Evolutionary conservation across 2,113 vertebrate species (phyloP).

Genomic region (Aythya baeri): DNA sequence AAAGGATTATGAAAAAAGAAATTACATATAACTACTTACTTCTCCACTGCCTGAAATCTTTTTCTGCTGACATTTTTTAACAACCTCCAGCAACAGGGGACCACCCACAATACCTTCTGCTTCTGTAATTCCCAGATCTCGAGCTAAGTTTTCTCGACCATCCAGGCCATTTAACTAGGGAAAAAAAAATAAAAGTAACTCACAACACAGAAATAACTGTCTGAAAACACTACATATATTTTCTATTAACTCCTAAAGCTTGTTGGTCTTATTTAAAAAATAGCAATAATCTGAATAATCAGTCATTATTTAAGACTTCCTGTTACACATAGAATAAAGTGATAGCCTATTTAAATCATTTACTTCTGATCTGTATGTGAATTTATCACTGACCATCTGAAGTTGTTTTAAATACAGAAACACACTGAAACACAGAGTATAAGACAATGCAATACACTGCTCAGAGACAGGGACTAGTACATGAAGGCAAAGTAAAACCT

Average conservation of each 20-base stretch:
- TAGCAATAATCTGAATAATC: not conserved
- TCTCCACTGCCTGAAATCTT: slow-evolving; percentile 59
- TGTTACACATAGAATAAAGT: not conserved
- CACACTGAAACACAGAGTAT: not conserved
- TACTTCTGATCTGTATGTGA: not conserved
- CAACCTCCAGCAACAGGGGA: slow-evolving; percentile 87
- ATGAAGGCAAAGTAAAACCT: not conserved
- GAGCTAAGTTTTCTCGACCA: slow-evolving; percentile 84
- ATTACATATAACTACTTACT: slow-evolving; percentile 66
- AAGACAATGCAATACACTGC: not conserved
- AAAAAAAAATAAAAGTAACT: not conserved
- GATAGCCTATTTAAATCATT: not conserved
- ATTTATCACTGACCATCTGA: not conserved
- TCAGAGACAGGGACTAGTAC: not conserved
- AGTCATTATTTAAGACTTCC: not conserved
- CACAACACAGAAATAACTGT: not conserved
- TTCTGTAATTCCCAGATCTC: slow-evolving; percentile 85
- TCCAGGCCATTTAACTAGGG: slow-evolving; percentile 84
- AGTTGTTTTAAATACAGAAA: not conserved
- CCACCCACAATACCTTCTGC: slow-evolving; percentile 78
- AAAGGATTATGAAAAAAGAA: not conserved
- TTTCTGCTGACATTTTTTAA: slow-evolving; percentile 80
- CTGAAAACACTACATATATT: not conserved
- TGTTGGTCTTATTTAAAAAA: not conserved
- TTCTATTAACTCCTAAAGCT: not conserved